Base-by-base conservation (phyloP, 1,140 invertebrate species). In the Cydia splendana region DNA sequence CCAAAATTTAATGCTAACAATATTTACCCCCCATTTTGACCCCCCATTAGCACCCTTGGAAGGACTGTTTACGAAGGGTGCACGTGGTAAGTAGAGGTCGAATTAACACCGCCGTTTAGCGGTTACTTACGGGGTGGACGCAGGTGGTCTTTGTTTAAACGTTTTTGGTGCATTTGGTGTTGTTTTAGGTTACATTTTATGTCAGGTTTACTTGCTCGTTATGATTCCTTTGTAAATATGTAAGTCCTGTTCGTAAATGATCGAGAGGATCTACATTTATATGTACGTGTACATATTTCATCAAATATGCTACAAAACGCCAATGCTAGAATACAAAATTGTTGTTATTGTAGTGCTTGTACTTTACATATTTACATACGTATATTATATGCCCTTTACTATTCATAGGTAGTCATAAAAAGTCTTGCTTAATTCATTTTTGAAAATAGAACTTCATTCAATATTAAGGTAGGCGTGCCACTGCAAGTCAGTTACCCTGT, bases 131-230 rank as follows among this genome's bases (percentile, higher is more conserved):
- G 71, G 80, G 81, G 83, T 81, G 85, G 82, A 78, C 81, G 82
- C 87, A 89, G 87, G 87, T 88, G 87, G 85, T 89, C 87, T 85
- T 88, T 88, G 86, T 88, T 87, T 87, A 85, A 87, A 82, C 71
- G 18, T 69, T 69, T 69, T 69, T 77, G 84, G 78, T 30, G 71
- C 71, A 42, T 78, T 67, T 77, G 75, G 74, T 78, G 51, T 71
- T 71, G n/a, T n/a, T 48, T 34, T 12, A 71, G 34, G 34, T 42
- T 45, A 71, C 28, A 38, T 45, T 71, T 38, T 71, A 71, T 69
- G 15, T 34, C 7, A 65, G 20, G 65, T 69, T 24, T 38, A 45
- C 30, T 34, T 67, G 10, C 67, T 10, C 20, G 34, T 71, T 38
- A 42, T 71, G 28, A n/a, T 67, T 38, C 24, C 10, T 30, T 67